Base-by-base conservation (phyloP, 2,797 vertebrate species). In the Myotis daubentonii region DNA sequence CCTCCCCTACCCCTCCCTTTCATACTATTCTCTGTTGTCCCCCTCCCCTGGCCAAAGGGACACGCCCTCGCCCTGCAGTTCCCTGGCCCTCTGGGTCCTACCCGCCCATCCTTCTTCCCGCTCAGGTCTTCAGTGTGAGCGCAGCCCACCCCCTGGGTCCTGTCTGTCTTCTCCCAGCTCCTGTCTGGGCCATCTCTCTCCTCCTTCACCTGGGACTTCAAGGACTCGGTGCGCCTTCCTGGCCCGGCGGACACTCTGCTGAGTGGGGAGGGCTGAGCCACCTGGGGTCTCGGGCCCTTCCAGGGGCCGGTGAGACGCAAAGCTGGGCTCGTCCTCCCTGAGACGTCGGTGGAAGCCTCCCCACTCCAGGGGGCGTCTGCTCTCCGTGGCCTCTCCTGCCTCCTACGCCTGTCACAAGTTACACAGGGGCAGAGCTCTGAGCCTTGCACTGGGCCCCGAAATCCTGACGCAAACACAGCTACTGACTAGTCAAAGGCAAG, bases 121-220 rank as follows among this genome's bases (percentile, higher is more conserved):
- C 20, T 19, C 5, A 0, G 51, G 5, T 33, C 83, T 88, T 44
- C 16, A 23, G 79, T 28, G 11, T 6, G 11, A 44, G 57, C 2
- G 0, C 0, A 30, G 13, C 17, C 41, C 6, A 0, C 30, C 9
- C 8, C 30, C 41, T 4, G 4, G 0, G 20, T 33, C 62, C 25
- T n/a, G 68, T 30, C 30, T 47, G 79, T 44, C 30, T 33, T 74
- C 51, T 75, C 38, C 7, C 2, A 2, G 5, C 65, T 80, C 36
- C 66, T 23, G 10, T 20, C 47, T 47, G 9, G 6, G 19, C 36
- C 19, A 8, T 25, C 38, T 71, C 85, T 30, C 22, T 74, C 13
- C 44, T 41, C 28, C 4, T 19, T 41, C 17, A 28, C 41, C 36
- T 62, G 17, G 10, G 74, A 28, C 65, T 33, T n/a, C 13, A 10